Conservation (phyloP, 2,888 invertebrate species). For the Drosophila helvetica region DNA sequence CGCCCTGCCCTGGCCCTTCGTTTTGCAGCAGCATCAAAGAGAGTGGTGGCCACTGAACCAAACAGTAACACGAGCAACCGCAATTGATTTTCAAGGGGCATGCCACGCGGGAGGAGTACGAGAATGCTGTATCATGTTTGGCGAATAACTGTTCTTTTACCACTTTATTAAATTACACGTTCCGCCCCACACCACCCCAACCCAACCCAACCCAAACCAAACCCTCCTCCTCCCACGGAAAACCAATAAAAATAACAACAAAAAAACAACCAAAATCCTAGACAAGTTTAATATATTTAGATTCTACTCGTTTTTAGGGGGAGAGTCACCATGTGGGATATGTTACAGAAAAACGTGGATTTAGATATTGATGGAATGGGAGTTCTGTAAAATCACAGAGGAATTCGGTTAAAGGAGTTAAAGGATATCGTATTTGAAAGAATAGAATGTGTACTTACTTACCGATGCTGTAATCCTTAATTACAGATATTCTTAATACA, state of each 20-base stretch:
- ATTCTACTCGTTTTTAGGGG: background rate
- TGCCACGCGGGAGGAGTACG: background rate
- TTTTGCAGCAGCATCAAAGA: conserved; percentile 26
- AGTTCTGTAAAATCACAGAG: too few species aligned
- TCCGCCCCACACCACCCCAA: background rate
- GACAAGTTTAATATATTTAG: conserved; percentile 28
- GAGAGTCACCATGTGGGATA: background rate
- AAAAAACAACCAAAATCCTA: conserved; percentile 3
- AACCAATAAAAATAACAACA: conserved; percentile 33
- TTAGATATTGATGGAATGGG: too few species aligned
- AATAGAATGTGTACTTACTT: too few species aligned
- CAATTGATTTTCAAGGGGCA: conserved; percentile 64
- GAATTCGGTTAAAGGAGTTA: too few species aligned
- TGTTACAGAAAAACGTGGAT: too few species aligned
- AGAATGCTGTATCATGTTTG: conserved; percentile 37
- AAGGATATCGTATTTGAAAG: too few species aligned
- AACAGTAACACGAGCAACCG: conserved; percentile 54
- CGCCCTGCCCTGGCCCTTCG: background rate
- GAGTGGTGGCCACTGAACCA: conserved; percentile 40
- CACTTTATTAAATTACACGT: conserved; percentile 66
- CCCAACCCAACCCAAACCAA: too few species aligned
- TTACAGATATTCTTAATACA: too few species aligned
- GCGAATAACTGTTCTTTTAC: conserved; percentile 50
- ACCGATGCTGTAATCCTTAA: too few species aligned
- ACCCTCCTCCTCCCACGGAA: background rate